Base-by-base conservation (phyloP, 1,140 invertebrate species). In the Scaptomyza hsui region DNA sequence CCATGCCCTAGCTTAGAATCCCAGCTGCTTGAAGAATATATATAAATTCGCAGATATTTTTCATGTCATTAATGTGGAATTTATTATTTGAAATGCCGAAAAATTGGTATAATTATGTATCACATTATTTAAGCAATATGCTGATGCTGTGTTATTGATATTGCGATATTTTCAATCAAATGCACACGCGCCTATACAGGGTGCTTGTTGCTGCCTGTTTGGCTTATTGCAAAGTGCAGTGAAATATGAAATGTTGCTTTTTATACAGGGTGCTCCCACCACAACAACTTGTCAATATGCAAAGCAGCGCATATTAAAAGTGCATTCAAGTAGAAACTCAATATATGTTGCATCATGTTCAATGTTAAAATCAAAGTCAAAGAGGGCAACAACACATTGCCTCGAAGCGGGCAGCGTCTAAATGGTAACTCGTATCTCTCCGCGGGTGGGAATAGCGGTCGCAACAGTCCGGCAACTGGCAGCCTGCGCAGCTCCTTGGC, bases 351-450 rank as follows among this genome's bases (percentile, higher is more conserved):
- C 45, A 85, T 69, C 67, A 92, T 91, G 91, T 92, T 91, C 57
- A 92, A 85, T 85, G 80, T 91, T 44, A 90, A 91, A 83, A 82
- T 92, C 39, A 91, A 92, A 91, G 89, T 92, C 44, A 91, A 92
- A 52, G 90, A 91, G 61, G 90, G 89, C 61, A 89, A 89, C 71
- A 91, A 91, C 29, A 91, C 90, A 9, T 63, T 91, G 69, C 90
- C 90, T 5, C 82, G 89, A 4, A 89, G 76, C 47, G 64, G 68
- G 5, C 75, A 76, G 49, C 75, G 71, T n/a, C 71, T 63, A 48
- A 79, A 79, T 32, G 75, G 56, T 7, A 74, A 44, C 37, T 55
- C 52, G 4, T 41, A 44, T 70, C 7, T 42, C 16, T 69, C 45
- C 39, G 47, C 56, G 12, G 79, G 57, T n/a, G 49, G 61, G 1